Evolutionary conservation across 2,113 vertebrate genomes (phyloP), one percentile per base, ranked within the genome.

Genomic region (Prietella phreatophila): DNA sequence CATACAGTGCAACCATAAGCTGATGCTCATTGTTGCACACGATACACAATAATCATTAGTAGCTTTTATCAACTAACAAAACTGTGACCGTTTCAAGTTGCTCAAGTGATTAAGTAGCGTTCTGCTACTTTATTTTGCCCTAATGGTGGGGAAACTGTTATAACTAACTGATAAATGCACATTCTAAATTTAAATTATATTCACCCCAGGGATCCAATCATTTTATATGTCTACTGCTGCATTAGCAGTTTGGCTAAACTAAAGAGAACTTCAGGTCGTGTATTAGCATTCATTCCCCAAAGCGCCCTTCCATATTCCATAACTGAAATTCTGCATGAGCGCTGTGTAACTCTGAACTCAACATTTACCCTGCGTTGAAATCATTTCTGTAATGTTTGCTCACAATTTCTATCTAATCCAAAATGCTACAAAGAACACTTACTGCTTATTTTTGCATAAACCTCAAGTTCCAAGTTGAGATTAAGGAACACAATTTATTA

Each of bases 141-240:
- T 73, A n/a, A 84, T 78, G 71, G 3, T 33, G 14, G 15, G 6
- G 33, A 19, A 36, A 36, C 1, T 19, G 27, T 67, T 19, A 0
- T 71, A 20, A n/a, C n/a, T n/a, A 65, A 65, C n/a, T 36, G 58
- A 25, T 61, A 79, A 61, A 67, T 80, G 4, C 39, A 42, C 0
- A 50, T 50, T 50, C 47, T 50, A 50, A 50, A 63, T 71, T 84
- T 20, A 47, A 75, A 67, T 81, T 33, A 84, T 5, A 33, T 33
- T 53, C 56, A 53, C 80, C 58, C 88, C n/a, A 53, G 5, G 15
- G 17, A 55, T 87, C 85, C 75, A 69, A 73, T 78, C 47, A 60
- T n/a, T 25, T 85, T 83, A 76, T 61, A 42, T 0, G 5, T 7
- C 58, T 61, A 15, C 75, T 50, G 75, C 75, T 53, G 75, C 42